These are phyloP conservation scores for Zootoca vivipara DNA, from an alignment of 2,113 vertebrate species.

Conservation along the genomic window DNA sequence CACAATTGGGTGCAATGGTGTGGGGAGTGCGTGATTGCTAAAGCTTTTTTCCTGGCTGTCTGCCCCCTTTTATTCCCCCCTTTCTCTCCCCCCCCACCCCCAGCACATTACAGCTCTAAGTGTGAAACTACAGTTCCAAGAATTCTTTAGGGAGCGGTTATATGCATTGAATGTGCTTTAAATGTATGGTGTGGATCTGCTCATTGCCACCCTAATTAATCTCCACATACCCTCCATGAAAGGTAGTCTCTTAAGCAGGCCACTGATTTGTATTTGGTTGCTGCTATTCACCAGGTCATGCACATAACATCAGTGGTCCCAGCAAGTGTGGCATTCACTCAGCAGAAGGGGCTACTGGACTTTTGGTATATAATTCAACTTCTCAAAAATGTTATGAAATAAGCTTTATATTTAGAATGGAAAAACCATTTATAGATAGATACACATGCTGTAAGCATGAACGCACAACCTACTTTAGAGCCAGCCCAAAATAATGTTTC, in stretches of 20 bases:
- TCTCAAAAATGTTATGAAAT: not conserved
- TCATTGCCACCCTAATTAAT: not conserved
- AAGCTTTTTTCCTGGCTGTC: no score
- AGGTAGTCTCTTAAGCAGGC: not conserved
- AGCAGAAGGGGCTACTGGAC: no score
- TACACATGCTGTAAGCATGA: conserved; percentile 10
- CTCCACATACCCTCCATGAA: not conserved
- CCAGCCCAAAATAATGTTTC: not conserved
- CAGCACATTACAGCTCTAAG: no score
- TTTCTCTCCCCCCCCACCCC: no score
- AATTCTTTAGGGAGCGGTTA: no score
- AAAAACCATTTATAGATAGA: not conserved
- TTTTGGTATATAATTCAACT: not conserved
- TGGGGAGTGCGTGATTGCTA: no score
- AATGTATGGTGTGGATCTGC: no score
- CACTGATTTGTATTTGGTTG: not conserved
- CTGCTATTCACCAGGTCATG: not conserved
- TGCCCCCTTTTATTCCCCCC: no score
- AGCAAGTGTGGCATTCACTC: not conserved
- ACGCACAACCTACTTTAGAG: conserved; percentile 31
- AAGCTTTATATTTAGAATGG: not conserved
- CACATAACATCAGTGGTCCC: no score
- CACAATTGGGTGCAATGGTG: no score
- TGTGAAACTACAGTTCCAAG: no score
- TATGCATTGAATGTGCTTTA: no score